Evolutionary conservation across 2,888 invertebrate species (phyloP).

Genomic region (Limnephilus auricula): DNA sequence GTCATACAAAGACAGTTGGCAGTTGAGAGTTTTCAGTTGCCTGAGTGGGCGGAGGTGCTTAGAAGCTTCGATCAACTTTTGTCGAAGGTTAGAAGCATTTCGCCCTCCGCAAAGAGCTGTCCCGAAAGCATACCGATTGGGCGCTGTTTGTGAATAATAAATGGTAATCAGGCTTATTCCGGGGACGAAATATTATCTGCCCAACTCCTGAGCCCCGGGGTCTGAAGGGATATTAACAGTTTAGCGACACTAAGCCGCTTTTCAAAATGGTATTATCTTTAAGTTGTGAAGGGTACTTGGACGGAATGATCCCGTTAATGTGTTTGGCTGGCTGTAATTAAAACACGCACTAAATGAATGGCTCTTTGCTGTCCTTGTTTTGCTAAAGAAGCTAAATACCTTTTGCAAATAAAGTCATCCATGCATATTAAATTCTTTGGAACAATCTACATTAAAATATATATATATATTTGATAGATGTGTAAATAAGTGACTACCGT

Average conservation of each 20-base stretch:
- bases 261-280: conserved; percentile 46
- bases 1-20: no score
- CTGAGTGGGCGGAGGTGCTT: no score
- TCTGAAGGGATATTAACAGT: conserved; percentile 54
- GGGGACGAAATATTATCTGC: conserved; percentile 42
- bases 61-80: no score
- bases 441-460: background rate
- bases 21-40: no score
- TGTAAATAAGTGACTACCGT: background rate
- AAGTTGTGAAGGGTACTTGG: conserved; percentile 20
- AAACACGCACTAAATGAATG: conserved; percentile 32
- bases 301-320: conserved; percentile 35
- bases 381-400: background rate
- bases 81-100: conserved; percentile 7
- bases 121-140: conserved; percentile 12
- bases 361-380: background rate
- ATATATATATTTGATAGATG: no score
- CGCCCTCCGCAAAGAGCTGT: conserved; percentile 12
- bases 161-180: conserved; percentile 41
- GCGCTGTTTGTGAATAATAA: conserved; percentile 42
- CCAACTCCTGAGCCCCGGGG: conserved; percentile 22
- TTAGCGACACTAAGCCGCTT: conserved; percentile 60
- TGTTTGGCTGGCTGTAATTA: conserved; percentile 36
- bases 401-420: background rate
- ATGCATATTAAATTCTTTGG: background rate